Conservation (phyloP, 1,140 invertebrate genomes). For the Leptinotarsa undecemlineata region DNA sequence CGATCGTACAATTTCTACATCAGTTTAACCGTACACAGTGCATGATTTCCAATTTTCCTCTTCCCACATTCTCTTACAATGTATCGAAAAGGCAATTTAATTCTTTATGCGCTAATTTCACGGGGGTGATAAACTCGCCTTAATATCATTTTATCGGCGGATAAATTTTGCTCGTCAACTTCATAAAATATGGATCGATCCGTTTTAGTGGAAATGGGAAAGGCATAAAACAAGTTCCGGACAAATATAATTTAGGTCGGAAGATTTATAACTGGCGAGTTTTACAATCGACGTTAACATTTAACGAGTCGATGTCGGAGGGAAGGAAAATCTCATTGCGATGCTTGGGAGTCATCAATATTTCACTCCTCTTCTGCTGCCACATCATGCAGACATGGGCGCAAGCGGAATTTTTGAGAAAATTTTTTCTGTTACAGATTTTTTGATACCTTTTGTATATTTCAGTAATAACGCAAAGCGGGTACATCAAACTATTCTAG, state of each 20-base stretch:
- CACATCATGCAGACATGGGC: no score
- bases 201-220: conserved; percentile 40
- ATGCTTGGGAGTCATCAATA: conserved; percentile 17
- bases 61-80: no score
- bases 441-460: background rate
- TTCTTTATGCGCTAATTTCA: conserved; percentile 22
- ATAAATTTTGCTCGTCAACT: conserved; percentile 44
- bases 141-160: conserved; percentile 40
- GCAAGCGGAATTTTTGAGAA: background rate
- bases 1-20: no score
- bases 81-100: conserved; percentile 11
- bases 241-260: conserved; percentile 51
- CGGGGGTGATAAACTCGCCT: conserved; percentile 20
- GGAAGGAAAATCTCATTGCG: conserved; percentile 43
- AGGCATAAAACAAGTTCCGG: conserved; percentile 49
- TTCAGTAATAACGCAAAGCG: background rate
- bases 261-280: conserved; percentile 50
- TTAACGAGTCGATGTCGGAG: conserved; percentile 40
- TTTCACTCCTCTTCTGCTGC: conserved; percentile 7
- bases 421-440: background rate
- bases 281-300: conserved; percentile 51
- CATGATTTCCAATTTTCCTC: no score
- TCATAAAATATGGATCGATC: conserved; percentile 49
- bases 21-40: no score
- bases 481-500: no score